phyloP scores from a whole-genome alignment of 2,113 vertebrate species.

The Oncorhynchus keta region DNA sequence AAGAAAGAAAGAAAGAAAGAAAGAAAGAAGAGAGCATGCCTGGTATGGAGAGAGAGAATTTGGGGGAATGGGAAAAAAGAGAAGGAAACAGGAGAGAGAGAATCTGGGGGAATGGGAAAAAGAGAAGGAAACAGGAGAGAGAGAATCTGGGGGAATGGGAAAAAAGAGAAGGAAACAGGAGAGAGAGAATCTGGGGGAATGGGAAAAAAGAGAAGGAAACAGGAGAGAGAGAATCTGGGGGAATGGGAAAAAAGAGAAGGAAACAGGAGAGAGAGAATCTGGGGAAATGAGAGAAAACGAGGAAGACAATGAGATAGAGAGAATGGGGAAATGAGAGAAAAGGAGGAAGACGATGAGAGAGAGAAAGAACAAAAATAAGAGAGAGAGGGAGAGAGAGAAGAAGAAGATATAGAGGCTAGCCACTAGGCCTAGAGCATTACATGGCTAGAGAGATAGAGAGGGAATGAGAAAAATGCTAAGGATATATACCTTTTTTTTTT shows the following conservation, averaged over 20 bases:
- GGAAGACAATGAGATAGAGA: too few species aligned
- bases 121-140: neutral
- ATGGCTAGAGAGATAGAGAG: constrained; percentile 33
- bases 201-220: too few species aligned
- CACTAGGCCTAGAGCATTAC: neutral
- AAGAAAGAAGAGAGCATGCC: constrained; percentile 18
- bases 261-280: too few species aligned
- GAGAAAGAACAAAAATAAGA: neutral
- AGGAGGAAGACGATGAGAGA: too few species aligned
- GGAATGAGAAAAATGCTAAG: constrained; percentile 9
- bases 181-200: neutral
- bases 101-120: neutral
- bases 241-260: too few species aligned
- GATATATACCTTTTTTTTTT: too few species aligned
- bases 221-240: neutral
- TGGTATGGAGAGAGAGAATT: neutral
- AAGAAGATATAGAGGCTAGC: neutral
- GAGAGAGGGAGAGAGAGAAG: neutral
- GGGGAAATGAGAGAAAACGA: too few species aligned
- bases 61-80: neutral
- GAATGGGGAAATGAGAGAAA: too few species aligned
- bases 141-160: neutral
- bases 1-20: too few species aligned
- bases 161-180: too few species aligned
- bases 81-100: constrained; percentile 14